phyloP scores from a whole-genome alignment of 1,140 invertebrate genomes.

The Lysiphlebus fabarum region DNA sequence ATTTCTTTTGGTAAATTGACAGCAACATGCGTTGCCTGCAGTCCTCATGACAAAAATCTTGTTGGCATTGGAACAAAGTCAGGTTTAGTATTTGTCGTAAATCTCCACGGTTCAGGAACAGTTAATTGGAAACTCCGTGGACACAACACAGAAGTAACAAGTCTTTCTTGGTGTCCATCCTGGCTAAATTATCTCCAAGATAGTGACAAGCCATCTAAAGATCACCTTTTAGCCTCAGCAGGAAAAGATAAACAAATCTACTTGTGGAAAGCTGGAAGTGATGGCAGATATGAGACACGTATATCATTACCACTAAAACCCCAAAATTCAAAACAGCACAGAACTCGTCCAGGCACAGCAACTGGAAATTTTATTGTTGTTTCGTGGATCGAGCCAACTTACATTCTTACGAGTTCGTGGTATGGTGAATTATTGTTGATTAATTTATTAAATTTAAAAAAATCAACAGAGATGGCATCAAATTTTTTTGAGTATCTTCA shows the following conservation, averaged over 20 bases:
- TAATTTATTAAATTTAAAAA: slow-evolving; percentile 42
- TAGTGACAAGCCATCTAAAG: slow-evolving; percentile 34
- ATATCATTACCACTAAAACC: slow-evolving; percentile 38
- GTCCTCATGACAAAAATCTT: slow-evolving; percentile 60
- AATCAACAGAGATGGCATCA: slow-evolving; percentile 27
- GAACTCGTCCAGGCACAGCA: slow-evolving; percentile 32
- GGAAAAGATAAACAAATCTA: slow-evolving; percentile 54
- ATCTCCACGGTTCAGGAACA: slow-evolving; percentile 58
- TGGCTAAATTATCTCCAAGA: slow-evolving; percentile 53
- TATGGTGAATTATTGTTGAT: slow-evolving; percentile 59
- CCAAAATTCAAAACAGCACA: slow-evolving; percentile 32
- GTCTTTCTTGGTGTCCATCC: slow-evolving; percentile 71
- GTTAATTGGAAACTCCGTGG: slow-evolving; percentile 66
- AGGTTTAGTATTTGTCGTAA: slow-evolving; percentile 64
- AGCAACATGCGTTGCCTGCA: slow-evolving; percentile 60
- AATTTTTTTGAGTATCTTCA: slow-evolving; percentile 40
- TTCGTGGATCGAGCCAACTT: slow-evolving; percentile 57
- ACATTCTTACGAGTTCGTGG: slow-evolving; percentile 52
- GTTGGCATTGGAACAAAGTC: slow-evolving; percentile 66
- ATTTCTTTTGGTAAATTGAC: slow-evolving; percentile 54
- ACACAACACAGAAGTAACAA: slow-evolving; percentile 69
- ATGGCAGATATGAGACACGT: slow-evolving; percentile 54
- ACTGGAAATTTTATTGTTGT: slow-evolving; percentile 53
- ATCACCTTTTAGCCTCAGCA: slow-evolving; percentile 57
- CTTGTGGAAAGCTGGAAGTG: slow-evolving; percentile 59